phyloP scores from a whole-genome alignment of 2,888 invertebrate genomes.

The Meiosimyza decipiens region DNA sequence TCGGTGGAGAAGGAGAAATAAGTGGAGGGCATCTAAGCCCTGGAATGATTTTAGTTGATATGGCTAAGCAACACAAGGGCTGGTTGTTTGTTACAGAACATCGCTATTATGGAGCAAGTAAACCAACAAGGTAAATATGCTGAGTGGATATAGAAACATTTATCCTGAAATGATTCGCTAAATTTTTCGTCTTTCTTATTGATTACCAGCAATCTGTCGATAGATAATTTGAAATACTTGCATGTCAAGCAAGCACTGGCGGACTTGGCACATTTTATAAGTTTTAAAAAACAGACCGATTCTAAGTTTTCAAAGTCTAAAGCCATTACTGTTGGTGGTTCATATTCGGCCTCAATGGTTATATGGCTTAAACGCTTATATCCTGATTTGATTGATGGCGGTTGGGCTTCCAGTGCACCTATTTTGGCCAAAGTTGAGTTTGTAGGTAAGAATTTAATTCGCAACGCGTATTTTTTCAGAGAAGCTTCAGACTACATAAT shows the following conservation, averaged over 20 bases:
- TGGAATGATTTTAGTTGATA: constrained; percentile 71
- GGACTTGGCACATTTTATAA: constrained; percentile 74
- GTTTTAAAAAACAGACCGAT: constrained; percentile 61
- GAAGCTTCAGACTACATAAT: no score
- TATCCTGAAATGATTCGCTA: not conserved
- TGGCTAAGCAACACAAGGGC: constrained; percentile 72
- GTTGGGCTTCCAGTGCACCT: constrained; percentile 75
- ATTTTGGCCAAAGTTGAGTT: constrained; percentile 73
- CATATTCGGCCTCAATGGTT: constrained; percentile 76
- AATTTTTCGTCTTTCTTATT: no score
- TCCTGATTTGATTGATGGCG: constrained; percentile 72
- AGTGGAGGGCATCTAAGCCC: constrained; percentile 69
- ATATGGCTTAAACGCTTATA: constrained; percentile 75
- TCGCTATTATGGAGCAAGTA: constrained; percentile 82
- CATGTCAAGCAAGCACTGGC: constrained; percentile 75
- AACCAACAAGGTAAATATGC: constrained; percentile 73
- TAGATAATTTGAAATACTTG: constrained; percentile 71
- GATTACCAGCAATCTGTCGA: constrained; percentile 68
- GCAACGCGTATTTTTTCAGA: no score
- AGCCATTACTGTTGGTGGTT: constrained; percentile 72
- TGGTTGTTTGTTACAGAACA: constrained; percentile 82
- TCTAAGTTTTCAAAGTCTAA: constrained; percentile 62
- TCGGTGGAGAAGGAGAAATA: constrained; percentile 80
- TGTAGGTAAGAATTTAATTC: constrained; percentile 49
- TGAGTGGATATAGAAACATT: not conserved